Base-by-base conservation (phyloP, 2,113 vertebrate genomes). In the Centropus unirufus region DNA sequence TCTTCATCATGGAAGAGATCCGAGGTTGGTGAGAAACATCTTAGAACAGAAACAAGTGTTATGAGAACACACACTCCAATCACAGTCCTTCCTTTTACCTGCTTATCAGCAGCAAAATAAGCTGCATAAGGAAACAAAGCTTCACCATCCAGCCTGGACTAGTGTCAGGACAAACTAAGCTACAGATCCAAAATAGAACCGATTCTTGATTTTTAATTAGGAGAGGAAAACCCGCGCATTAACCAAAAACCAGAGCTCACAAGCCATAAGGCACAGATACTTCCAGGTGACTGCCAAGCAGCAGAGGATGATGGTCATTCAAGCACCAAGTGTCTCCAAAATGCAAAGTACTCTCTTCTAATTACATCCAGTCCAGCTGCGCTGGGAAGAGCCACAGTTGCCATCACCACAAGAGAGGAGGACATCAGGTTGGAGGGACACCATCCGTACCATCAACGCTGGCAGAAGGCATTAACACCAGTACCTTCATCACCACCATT, bases 11-110 rank as follows among this genome's bases (percentile, higher is more conserved):
- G 8, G n/a, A 54, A 11, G 30, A 78, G 32, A 89, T 58, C 23
- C 72, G 93, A 83, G 40, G 82, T 83, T 86, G 90, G 46, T 14
- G 47, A 90, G 62, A 93, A 97, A 92, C 2, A 1, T 26, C 87
- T 46, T 86, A 80, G 76, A 93, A 88, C 67, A 97, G 77, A 97
- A 97, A 94, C 80, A 98, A 90, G 97, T 96, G 91, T 55, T 94
- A 88, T 5, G 16, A 68, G n/a, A 82, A 67, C 39, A 83, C 2
- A 5, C 64, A 87, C 63, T 66, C 86, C 63, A 95, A 36, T 87
- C 61, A 55, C 68, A 89, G 66, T 77, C 89, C 83, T 74, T 92
- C 67, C 52, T 87, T 49, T 91, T 88, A 91, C 69, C 69, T 91
- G 39, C 87, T 97, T 90, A 95, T 90, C 87, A 59, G 86, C 85